A percentile compares a stretch with the other conserved stretches of the same genome.
Evolutionary conservation across 2,113 vertebrate species (phyloP).

Genomic region (Hippoglossus stenolepis): DNA sequence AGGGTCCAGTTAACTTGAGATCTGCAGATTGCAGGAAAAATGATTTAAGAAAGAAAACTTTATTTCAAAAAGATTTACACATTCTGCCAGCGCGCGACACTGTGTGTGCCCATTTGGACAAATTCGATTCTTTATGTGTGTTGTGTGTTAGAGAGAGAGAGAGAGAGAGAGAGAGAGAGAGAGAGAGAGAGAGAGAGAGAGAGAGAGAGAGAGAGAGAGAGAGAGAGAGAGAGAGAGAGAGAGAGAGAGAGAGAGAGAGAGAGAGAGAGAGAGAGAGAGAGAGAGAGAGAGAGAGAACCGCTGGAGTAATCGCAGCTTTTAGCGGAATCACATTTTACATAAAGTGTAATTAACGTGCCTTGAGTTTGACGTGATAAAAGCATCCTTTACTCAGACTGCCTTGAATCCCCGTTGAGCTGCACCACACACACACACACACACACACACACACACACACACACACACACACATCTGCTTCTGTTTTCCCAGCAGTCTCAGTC

Average conservation of each 20-base stretch:
- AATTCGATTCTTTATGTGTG: neutral
- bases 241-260: neutral
- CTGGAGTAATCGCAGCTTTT: slow-evolving; percentile 34
- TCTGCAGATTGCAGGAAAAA: neutral
- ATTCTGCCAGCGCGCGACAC: slow-evolving; percentile 14
- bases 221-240: neutral
- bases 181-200: slow-evolving; percentile 1
- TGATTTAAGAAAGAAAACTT: slow-evolving; percentile 1
- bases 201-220: neutral
- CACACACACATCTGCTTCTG: slow-evolving; percentile 6
- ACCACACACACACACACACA: too few species aligned
- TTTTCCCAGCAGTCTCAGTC: neutral
- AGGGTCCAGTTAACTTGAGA: neutral
- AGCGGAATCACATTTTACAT: slow-evolving; percentile 27
- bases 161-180: neutral
- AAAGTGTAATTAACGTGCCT: slow-evolving; percentile 72
- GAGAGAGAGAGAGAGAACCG: neutral
- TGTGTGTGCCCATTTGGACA: neutral
- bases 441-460: too few species aligned
- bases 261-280: neutral
- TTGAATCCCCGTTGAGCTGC: slow-evolving; percentile 26
- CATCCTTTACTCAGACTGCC: slow-evolving; percentile 21
- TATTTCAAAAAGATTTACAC: neutral
- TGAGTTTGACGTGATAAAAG: slow-evolving; percentile 57
- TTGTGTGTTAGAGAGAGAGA: neutral